Evolutionary conservation across 2,113 vertebrate species (phyloP).

Genomic region (Pardalotus punctatus): DNA sequence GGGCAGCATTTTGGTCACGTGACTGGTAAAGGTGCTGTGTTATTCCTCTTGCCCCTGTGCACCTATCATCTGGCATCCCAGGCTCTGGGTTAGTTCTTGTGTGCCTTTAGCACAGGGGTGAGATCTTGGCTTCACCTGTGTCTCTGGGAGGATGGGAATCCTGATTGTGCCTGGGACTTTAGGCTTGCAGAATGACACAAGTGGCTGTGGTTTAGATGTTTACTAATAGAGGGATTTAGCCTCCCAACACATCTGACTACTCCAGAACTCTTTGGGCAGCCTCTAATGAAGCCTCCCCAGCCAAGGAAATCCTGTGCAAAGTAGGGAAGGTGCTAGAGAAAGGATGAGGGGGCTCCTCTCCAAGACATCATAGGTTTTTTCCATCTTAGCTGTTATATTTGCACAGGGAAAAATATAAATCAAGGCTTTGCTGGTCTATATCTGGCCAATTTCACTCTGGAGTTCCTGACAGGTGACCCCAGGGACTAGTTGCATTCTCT

Average conservation of each 20-base stretch:
- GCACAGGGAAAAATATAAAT: background rate
- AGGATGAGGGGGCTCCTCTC: background rate
- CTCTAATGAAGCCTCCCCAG: background rate
- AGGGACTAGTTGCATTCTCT: background rate
- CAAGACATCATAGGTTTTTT: background rate
- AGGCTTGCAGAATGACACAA: background rate
- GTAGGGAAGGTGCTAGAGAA: background rate
- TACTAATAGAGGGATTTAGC: background rate
- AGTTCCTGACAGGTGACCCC: slow-evolving; percentile 53
- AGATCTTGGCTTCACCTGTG: background rate
- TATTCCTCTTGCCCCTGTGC: background rate
- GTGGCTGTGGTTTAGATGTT: background rate
- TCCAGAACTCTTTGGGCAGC: background rate
- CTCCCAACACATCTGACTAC: background rate
- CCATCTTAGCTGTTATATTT: background rate
- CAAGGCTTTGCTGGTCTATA: background rate
- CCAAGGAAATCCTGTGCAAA: background rate
- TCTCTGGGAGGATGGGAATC: background rate
- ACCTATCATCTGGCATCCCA: background rate
- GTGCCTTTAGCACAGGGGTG: background rate
- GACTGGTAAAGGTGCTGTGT: background rate
- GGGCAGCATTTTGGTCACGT: background rate
- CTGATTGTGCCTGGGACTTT: background rate
- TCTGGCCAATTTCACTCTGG: slow-evolving; percentile 39
- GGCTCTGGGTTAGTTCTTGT: background rate